These are phyloP conservation scores for Alcis repandata DNA, from an alignment of 2,888 invertebrate genomes.

Conservation along the genomic window DNA sequence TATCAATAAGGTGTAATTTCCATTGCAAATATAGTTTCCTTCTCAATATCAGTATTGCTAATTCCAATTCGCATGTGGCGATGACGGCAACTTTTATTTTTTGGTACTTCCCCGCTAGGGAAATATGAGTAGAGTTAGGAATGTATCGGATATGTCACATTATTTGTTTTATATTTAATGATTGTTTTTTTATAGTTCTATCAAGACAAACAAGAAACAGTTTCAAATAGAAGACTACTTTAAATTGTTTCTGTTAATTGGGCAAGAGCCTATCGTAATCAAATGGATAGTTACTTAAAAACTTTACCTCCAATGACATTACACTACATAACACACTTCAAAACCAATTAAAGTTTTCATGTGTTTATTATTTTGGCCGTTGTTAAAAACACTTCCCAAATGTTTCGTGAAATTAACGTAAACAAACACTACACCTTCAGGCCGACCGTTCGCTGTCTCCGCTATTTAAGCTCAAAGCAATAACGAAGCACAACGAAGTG, in stretches of 20 bases:
- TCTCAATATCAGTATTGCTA: conserved; percentile 67
- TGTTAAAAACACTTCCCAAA: too few species aligned
- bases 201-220: not conserved
- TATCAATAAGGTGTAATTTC: conserved; percentile 49
- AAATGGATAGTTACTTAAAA: too few species aligned
- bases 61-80: conserved; percentile 76
- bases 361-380: too few species aligned
- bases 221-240: too few species aligned
- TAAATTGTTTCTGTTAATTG: too few species aligned
- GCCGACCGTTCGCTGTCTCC: not conserved
- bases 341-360: too few species aligned
- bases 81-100: conserved; percentile 75
- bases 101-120: conserved; percentile 63
- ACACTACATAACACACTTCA: too few species aligned
- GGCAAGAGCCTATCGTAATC: too few species aligned
- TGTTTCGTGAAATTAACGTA: not conserved
- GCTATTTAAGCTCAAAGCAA: not conserved
- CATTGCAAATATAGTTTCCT: conserved; percentile 55
- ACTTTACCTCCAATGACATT: too few species aligned
- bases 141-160: conserved; percentile 30
- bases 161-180: not conserved
- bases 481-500: not conserved
- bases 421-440: not conserved
- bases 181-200: not conserved
- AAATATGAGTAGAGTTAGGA: conserved; percentile 52